These are phyloP conservation scores for Pogona vitticeps DNA, from an alignment of 2,113 vertebrate species.

Conservation along the genomic window DNA sequence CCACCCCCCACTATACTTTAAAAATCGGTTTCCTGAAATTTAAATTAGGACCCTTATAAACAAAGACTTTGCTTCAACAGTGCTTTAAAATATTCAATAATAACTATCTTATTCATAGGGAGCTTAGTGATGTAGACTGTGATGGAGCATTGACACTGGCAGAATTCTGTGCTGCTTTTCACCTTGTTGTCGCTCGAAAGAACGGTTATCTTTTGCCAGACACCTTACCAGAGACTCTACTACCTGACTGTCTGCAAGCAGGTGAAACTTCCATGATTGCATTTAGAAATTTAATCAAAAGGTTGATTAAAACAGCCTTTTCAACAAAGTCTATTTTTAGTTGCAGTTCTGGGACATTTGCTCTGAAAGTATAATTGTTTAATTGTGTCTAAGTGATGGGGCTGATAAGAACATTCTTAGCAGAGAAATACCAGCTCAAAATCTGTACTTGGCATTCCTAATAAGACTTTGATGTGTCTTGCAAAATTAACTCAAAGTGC, in stretches of 20 bases:
- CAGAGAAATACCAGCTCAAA: neutral
- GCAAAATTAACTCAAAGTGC: neutral
- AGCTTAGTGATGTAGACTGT: conserved; percentile 91
- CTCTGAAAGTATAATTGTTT: neutral
- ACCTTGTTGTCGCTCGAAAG: conserved; percentile 94
- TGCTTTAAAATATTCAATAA: neutral
- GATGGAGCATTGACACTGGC: conserved; percentile 89
- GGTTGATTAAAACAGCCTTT: neutral
- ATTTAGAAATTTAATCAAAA: accelerated
- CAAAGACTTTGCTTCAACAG: neutral
- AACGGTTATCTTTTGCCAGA: conserved; percentile 92
- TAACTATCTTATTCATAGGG: conserved; percentile 74
- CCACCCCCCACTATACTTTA: neutral
- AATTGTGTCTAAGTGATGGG: neutral
- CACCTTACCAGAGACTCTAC: conserved; percentile 84
- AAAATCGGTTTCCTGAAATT: neutral
- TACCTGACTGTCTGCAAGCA: conserved; percentile 78
- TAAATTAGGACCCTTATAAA: accelerated
- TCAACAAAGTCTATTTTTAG: neutral
- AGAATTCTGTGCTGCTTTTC: conserved; percentile 95
- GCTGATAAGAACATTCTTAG: neutral
- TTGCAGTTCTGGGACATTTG: accelerated
- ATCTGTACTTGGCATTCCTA: neutral
- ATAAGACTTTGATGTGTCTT: neutral
- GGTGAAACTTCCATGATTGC: conserved; percentile 53